Evolutionary conservation across 2,113 vertebrate genomes (phyloP).

Genomic region (Tragelaphus scriptus): DNA sequence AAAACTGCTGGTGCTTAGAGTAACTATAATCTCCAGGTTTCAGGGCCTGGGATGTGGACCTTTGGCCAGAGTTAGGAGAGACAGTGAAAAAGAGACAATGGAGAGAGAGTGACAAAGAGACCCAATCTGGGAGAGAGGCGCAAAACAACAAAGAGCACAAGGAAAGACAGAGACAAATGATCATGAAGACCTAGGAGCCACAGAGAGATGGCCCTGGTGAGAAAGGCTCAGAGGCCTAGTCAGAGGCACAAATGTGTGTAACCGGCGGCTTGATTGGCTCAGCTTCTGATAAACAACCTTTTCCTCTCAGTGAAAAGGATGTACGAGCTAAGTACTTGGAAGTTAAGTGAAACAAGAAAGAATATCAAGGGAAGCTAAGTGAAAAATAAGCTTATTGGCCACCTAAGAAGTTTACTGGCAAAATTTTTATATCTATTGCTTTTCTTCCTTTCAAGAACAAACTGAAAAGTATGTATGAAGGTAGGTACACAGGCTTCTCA

Average conservation of each 20-base stretch:
- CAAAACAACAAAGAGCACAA: neutral
- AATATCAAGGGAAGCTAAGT: neutral
- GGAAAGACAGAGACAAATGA: neutral
- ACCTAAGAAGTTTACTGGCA: neutral
- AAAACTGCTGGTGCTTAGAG: neutral
- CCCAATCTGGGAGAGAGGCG: neutral
- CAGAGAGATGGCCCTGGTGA: neutral
- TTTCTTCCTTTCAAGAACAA: neutral
- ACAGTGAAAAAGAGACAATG: neutral
- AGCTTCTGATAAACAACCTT: neutral
- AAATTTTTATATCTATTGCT: neutral
- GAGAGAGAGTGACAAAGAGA: neutral
- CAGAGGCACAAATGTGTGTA: neutral
- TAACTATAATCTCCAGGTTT: neutral
- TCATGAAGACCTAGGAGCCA: neutral
- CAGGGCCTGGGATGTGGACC: neutral
- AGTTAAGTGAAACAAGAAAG: neutral
- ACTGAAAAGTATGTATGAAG: neutral
- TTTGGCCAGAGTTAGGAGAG: neutral
- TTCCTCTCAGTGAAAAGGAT: neutral
- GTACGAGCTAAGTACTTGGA: neutral
- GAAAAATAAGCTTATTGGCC: constrained; percentile 1
- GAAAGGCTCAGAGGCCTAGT: neutral
- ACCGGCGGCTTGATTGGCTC: neutral
- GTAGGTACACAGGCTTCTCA: neutral